Evolutionary conservation across 2,888 invertebrate species (phyloP).

Genomic region (Phasia obesa): DNA sequence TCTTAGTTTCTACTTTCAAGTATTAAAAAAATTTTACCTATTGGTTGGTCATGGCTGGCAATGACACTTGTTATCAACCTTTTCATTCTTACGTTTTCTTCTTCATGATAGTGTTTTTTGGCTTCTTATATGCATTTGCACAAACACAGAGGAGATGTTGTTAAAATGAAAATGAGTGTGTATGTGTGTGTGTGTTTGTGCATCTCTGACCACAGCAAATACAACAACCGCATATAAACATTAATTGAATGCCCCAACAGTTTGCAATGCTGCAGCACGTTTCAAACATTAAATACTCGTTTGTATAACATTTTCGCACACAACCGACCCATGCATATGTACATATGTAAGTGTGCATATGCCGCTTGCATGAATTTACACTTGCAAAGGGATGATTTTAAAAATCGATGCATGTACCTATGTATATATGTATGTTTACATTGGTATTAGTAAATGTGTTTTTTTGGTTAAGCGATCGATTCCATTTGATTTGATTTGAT

Average conservation of each 20-base stretch:
- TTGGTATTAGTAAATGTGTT: constrained; percentile 42
- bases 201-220: constrained; percentile 51
- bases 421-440: not conserved
- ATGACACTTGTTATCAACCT: constrained; percentile 49
- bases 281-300: constrained; percentile 69
- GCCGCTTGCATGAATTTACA: constrained; percentile 42
- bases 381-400: constrained; percentile 27
- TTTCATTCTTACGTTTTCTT: constrained; percentile 31
- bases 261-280: constrained; percentile 67
- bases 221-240: constrained; percentile 67
- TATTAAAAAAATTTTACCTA: constrained; percentile 62
- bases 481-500: constrained; percentile 67
- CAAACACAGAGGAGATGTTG: constrained; percentile 4
- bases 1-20: constrained; percentile 49
- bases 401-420: constrained; percentile 7
- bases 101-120: constrained; percentile 17
- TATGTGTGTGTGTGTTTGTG: not conserved
- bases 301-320: constrained; percentile 60
- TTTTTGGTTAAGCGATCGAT: constrained; percentile 52
- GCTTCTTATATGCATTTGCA: not conserved
- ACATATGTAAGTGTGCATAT: constrained; percentile 16
- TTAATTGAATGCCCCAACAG: constrained; percentile 65
- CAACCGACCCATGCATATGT: not conserved
- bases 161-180: not conserved
- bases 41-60: constrained; percentile 59